A percentile compares a stretch with the other conserved stretches of the same genome.
Conservation (phyloP, 2,113 vertebrate species). For the Silurus meridionalis region DNA sequence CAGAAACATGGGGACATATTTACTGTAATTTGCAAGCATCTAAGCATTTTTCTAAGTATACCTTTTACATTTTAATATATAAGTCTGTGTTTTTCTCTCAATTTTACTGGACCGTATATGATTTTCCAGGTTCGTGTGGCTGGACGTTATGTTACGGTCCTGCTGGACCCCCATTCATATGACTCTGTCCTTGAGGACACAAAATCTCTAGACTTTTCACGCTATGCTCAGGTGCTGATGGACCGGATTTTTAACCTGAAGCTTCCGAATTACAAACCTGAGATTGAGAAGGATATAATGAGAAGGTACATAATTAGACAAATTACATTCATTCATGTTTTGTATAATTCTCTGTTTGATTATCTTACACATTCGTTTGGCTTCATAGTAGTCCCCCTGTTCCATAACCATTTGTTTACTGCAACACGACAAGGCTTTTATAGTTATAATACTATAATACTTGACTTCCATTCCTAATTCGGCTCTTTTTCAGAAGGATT, state of each 20-base stretch:
- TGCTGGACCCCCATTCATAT: conserved; percentile 84
- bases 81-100: neutral
- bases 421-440: neutral
- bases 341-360: neutral
- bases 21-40: conserved; percentile 63
- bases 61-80: neutral
- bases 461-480: neutral
- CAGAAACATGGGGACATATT: conserved; percentile 84
- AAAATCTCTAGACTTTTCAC: conserved; percentile 74
- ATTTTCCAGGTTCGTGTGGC: conserved; percentile 76
- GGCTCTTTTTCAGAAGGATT: neutral
- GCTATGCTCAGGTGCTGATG: conserved; percentile 82
- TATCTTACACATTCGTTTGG: neutral
- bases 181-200: conserved; percentile 74
- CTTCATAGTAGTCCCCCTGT: neutral
- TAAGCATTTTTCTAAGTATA: neutral
- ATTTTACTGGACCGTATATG: neutral
- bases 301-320: conserved; percentile 69
- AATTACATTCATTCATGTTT: neutral
- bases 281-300: conserved; percentile 72
- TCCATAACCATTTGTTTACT: no score
- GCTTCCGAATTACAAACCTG: conserved; percentile 70
- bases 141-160: conserved; percentile 78
- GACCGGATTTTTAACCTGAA: conserved; percentile 82
- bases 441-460: neutral